These are phyloP conservation scores for Lipotes vexillifer DNA, from an alignment of 2,113 vertebrate species.

Conservation along the genomic window DNA sequence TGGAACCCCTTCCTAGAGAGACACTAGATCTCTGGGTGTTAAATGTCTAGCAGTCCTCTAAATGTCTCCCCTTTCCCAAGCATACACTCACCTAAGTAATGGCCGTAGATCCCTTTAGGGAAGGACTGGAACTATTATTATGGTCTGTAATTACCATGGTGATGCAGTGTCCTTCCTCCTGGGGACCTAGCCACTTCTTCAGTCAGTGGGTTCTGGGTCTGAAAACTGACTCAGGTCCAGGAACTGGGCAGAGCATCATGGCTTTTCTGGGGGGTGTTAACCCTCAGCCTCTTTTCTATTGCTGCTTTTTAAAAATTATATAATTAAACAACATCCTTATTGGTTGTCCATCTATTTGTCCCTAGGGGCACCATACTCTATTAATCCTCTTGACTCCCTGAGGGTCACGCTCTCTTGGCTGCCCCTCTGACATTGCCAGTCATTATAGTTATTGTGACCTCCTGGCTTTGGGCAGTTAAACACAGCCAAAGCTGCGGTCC, in stretches of 20 bases:
- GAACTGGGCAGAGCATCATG: not conserved
- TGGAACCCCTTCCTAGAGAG: not conserved
- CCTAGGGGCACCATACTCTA: not conserved
- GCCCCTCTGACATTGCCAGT: not conserved
- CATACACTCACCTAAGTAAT: not conserved
- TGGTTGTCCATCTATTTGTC: not conserved
- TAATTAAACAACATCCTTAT: not conserved
- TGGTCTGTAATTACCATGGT: not conserved
- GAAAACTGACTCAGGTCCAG: not conserved
- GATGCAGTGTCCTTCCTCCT: not conserved
- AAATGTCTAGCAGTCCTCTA: not conserved
- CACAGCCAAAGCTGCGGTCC: not conserved
- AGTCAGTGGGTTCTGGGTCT: not conserved
- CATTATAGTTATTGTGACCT: not conserved
- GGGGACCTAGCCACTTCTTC: not conserved
- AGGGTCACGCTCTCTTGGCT: not conserved
- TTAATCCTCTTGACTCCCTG: not conserved
- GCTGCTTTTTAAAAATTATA: not conserved
- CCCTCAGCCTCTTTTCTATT: not conserved
- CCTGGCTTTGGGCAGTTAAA: not conserved
- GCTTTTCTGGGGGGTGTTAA: not conserved
- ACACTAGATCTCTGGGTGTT: not conserved
- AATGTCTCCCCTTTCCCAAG: not conserved
- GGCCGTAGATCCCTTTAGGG: not conserved
- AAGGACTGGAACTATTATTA: not conserved